A percentile compares a stretch with the other conserved stretches of the same genome.
phyloP scores from a whole-genome alignment of 2,113 vertebrate species.

The Apaloderma vittatum region DNA sequence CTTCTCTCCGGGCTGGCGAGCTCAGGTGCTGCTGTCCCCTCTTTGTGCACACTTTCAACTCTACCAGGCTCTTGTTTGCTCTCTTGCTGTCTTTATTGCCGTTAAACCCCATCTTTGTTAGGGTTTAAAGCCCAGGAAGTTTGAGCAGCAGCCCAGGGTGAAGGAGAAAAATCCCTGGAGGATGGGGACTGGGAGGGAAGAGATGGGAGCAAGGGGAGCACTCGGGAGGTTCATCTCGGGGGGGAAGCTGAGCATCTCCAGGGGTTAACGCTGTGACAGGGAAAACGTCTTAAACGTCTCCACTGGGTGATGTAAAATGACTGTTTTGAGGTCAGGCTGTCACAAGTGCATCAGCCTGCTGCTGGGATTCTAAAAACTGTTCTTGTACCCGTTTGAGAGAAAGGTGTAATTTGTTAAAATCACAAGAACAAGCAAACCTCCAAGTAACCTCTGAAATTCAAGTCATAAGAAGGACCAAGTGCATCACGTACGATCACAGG shows the following conservation, averaged over 20 bases:
- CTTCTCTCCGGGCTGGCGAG: neutral
- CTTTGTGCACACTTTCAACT: neutral
- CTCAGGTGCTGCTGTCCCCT: neutral
- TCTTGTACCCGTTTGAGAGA: fast-evolving
- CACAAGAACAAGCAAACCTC: neutral
- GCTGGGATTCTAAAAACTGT: neutral
- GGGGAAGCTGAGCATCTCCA: neutral
- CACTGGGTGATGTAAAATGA: fast-evolving
- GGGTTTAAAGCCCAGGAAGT: neutral
- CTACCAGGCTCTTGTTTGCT: fast-evolving
- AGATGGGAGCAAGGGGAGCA: neutral
- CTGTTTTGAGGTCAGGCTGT: neutral
- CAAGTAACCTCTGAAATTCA: fast-evolving
- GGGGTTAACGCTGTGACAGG: fast-evolving
- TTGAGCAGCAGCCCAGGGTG: neutral
- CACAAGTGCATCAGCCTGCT: fast-evolving
- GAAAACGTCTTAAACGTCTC: fast-evolving
- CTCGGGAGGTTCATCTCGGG: neutral
- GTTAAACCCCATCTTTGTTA: neutral
- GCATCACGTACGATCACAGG: fast-evolving
- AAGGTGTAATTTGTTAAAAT: fast-evolving
- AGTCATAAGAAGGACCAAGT: fast-evolving
- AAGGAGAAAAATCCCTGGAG: neutral
- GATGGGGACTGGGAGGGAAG: neutral
- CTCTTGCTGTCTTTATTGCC: neutral